Base-by-base conservation (phyloP, 2,797 vertebrate genomes). In the Loris lydekkerianus region DNA sequence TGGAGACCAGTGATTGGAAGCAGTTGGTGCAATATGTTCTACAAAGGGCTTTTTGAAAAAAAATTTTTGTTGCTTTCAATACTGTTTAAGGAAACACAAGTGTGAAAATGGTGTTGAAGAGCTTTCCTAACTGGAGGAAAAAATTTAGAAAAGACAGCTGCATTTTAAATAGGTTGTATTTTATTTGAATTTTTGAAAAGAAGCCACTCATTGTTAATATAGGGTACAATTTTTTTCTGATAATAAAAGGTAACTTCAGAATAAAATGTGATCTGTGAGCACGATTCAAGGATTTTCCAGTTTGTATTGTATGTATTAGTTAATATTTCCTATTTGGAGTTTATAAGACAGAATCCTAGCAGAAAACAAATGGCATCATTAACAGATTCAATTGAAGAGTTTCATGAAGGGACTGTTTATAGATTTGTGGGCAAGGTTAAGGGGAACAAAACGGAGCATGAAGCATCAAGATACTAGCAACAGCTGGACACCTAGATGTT, bases 81-180 rank as follows among this genome's bases (percentile, higher is more conserved):
- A 65, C 25, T 61, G 63, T 63, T 81, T 89, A 75, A 63, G 84
- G 80, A 89, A 81, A 78, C 21, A 84, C 27, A 82, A 81, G 29
- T 65, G 73, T 60, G n/a, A 72, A 88, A 95, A 70, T 53, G 37
- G 7, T 84, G 8, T 40, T 89, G 43, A 70, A 56, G 3, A 58
- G 34, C 18, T 83, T 86, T 94, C n/a, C 11, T 96, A 60, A 75
- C 5, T 82, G 63, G 49, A 86, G 37, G n/a, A 90, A 93, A 58
- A 93, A 14, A 21, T 91, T 78, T 43, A 78, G 72, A 81, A 96
- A 86, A 77, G 13, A 90, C 14, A 86, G 10, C 15, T 77, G 5
- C 15, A 53, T 73, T 77, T 92, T 78, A 69, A 49, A 53, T 88
- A 46, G 31, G 63, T n/a, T 49, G 34, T 18, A 61, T 70, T 37